phyloP scores from a whole-genome alignment of 1,140 invertebrate genomes.

The Panagrolaimus sp. region DNA sequence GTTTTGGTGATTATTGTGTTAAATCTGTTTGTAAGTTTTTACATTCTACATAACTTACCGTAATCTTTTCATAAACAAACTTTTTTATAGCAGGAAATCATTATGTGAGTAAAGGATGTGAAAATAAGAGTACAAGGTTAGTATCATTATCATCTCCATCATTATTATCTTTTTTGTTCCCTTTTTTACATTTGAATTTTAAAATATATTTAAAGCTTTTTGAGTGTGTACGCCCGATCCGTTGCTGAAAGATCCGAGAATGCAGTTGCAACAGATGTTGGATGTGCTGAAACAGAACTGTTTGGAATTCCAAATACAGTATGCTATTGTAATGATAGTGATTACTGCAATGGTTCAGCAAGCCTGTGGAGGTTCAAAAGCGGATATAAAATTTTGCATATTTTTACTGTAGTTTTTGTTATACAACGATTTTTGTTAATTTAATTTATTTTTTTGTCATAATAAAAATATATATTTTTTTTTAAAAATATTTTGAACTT shows the following conservation, averaged over 20 bases:
- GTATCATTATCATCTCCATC: neutral
- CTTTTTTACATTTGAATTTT: no score
- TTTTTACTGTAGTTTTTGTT: no score
- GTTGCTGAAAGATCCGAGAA: conserved; percentile 12
- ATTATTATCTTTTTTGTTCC: neutral
- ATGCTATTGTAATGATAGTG: conserved; percentile 40
- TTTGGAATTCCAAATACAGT: conserved; percentile 40
- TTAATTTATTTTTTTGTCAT: no score
- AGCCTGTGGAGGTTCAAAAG: no score
- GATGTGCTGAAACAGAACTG: conserved; percentile 28
- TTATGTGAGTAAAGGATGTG: conserved; percentile 42
- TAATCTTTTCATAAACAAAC: no score
- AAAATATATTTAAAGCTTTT: neutral
- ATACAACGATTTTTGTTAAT: no score
- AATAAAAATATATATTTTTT: no score
- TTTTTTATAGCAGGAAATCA: conserved; percentile 36
- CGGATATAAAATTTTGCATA: no score
- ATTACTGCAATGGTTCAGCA: conserved; percentile 27
- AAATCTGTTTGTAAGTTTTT: conserved; percentile 32
- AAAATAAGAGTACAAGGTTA: conserved; percentile 25
- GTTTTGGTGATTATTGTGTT: conserved; percentile 40
- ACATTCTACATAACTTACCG: neutral
- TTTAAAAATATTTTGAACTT: no score
- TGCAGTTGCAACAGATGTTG: conserved; percentile 6
- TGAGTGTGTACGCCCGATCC: conserved; percentile 25